These are phyloP conservation scores for Peromyscus melanophrys DNA, from an alignment of 2,797 vertebrate genomes.

Conservation along the genomic window DNA sequence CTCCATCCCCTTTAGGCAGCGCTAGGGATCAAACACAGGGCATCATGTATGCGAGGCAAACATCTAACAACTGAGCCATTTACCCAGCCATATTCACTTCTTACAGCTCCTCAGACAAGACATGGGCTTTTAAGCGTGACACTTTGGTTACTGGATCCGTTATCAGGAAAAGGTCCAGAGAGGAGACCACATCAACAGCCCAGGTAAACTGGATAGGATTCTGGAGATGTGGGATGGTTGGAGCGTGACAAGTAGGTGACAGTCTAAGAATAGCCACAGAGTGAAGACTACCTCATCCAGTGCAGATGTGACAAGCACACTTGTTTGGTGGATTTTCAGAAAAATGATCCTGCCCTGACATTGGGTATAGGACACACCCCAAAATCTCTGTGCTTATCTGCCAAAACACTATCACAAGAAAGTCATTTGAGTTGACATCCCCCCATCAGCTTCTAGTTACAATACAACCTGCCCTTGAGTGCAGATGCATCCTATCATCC, in stretches of 20 bases:
- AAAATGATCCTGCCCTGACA: not conserved
- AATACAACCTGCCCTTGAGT: not conserved
- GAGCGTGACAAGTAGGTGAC: not conserved
- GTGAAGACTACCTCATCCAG: not conserved
- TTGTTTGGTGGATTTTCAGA: conserved; percentile 11
- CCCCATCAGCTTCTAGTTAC: not conserved
- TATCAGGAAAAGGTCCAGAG: not conserved
- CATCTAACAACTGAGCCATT: not conserved
- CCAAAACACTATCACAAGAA: not conserved
- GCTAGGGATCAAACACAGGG: not conserved
- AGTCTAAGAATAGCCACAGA: not conserved
- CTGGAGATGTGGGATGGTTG: too few species aligned
- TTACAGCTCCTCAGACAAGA: conserved; percentile 9
- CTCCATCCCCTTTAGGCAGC: not conserved
- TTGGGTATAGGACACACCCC: not conserved
- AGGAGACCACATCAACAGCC: not conserved
- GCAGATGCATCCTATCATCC: not conserved
- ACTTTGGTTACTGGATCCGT: not conserved
- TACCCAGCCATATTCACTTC: not conserved
- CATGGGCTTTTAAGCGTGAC: not conserved
- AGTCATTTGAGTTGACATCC: not conserved
- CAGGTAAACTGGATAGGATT: not conserved
- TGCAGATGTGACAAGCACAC: not conserved
- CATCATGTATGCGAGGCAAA: not conserved
- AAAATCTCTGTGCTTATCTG: not conserved